Evolutionary conservation across 2,797 vertebrate species (phyloP).

Genomic region (Neopelma chrysocephalum): DNA sequence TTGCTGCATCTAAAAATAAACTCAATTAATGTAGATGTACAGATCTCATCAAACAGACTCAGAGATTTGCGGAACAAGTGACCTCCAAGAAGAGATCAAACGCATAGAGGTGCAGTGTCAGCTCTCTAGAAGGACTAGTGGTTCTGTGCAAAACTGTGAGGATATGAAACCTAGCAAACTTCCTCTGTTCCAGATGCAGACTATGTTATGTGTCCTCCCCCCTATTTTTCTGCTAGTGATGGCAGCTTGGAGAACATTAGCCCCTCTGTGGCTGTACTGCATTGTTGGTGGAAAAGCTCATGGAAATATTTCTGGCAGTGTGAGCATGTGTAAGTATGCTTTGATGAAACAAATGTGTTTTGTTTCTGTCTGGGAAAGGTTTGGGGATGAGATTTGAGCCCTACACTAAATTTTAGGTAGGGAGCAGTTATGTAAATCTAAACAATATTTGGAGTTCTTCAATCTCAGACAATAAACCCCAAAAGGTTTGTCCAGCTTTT

Average conservation of each 20-base stretch:
- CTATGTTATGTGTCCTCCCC: neutral
- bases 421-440: neutral
- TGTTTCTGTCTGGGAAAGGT: neutral
- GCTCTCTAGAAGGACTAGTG: neutral
- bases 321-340: neutral
- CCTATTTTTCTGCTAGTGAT: neutral
- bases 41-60: neutral
- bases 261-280: neutral
- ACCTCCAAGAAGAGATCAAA: conserved; percentile 14
- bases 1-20: neutral
- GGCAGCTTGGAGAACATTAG: neutral
- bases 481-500: neutral
- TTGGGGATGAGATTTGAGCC: neutral
- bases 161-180: neutral
- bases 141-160: neutral
- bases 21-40: conserved; percentile 21
- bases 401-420: neutral
- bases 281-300: neutral
- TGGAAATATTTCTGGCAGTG: neutral
- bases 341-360: neutral
- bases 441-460: conserved; percentile 13
- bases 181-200: neutral
- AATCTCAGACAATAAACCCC: conserved; percentile 7
- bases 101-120: neutral
- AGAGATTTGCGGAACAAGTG: neutral